Percentiles rank a stretch among this genome's conserved stretches.
Evolutionary conservation across 2,797 vertebrate species (phyloP).

Genomic region (Acanthurus lineatus): DNA sequence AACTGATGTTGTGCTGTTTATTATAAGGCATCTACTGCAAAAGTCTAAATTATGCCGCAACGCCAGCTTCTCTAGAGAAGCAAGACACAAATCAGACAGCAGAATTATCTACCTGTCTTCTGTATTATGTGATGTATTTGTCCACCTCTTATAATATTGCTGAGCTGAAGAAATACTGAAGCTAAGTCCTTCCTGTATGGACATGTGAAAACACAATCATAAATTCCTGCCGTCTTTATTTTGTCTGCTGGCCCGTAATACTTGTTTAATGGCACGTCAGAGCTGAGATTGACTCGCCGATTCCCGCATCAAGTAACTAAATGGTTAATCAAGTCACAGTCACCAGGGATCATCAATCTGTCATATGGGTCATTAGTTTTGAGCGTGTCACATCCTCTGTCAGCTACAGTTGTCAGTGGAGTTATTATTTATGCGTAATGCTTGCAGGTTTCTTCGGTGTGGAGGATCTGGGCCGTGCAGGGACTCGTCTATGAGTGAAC

Average conservation of each 20-base stretch:
- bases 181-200: not conserved
- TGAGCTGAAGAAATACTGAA: not conserved
- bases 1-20: not conserved
- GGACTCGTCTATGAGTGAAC: slow-evolving; percentile 48
- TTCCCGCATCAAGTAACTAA: slow-evolving; percentile 11
- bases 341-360: slow-evolving; percentile 29
- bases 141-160: not conserved
- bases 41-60: not conserved
- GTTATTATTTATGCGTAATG: slow-evolving; percentile 36
- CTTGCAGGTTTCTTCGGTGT: slow-evolving; percentile 27
- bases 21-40: not conserved
- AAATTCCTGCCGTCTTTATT: slow-evolving; percentile 13
- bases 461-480: slow-evolving; percentile 42
- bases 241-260: slow-evolving; percentile 27
- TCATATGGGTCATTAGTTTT: slow-evolving; percentile 39
- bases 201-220: slow-evolving; percentile 1
- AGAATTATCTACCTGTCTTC: not conserved
- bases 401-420: slow-evolving; percentile 26
- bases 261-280: slow-evolving; percentile 19
- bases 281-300: slow-evolving; percentile 30
- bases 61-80: not conserved
- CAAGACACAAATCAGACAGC: not conserved
- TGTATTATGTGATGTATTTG: not conserved
- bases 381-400: slow-evolving; percentile 32
- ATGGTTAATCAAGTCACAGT: slow-evolving; percentile 32